Conservation (phyloP, 2,888 invertebrate species). For the Elysia crispata region DNA sequence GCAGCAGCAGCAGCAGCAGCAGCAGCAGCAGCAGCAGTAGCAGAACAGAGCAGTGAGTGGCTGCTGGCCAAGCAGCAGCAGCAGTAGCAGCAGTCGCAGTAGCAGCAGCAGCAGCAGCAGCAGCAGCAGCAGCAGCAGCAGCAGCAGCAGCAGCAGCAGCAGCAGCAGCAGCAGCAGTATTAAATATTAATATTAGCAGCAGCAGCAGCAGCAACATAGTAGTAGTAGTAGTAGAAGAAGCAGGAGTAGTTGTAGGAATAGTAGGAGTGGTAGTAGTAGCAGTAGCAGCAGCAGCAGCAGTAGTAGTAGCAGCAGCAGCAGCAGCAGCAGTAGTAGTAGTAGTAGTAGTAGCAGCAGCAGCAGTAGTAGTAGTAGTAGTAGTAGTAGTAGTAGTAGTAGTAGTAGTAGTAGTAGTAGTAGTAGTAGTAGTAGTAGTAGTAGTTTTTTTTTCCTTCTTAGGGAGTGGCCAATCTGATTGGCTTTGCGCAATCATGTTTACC, state of each 20-base stretch:
- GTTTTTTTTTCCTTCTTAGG: too few species aligned
- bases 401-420: not conserved
- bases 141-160: conserved; percentile 3
- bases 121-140: conserved; percentile 7
- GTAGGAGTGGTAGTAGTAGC: too few species aligned
- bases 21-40: not conserved
- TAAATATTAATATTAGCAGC: not conserved
- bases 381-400: not conserved
- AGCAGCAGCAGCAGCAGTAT: not conserved
- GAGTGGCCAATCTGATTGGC: too few species aligned
- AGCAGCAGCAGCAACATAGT: not conserved
- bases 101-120: not conserved
- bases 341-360: not conserved
- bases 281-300: not conserved
- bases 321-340: not conserved
- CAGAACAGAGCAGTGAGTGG: too few species aligned
- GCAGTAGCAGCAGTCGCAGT: too few species aligned
- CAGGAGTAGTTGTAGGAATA: too few species aligned
- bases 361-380: not conserved
- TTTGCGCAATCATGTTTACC: too few species aligned
- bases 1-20: not conserved
- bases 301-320: not conserved
- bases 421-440: too few species aligned
- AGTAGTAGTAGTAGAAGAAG: too few species aligned
- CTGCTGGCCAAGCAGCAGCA: too few species aligned